Evolutionary conservation across 2,113 vertebrate genomes (phyloP), one percentile per base, ranked within the genome.

Genomic region (Calyptommatus sinebrachiatus): DNA sequence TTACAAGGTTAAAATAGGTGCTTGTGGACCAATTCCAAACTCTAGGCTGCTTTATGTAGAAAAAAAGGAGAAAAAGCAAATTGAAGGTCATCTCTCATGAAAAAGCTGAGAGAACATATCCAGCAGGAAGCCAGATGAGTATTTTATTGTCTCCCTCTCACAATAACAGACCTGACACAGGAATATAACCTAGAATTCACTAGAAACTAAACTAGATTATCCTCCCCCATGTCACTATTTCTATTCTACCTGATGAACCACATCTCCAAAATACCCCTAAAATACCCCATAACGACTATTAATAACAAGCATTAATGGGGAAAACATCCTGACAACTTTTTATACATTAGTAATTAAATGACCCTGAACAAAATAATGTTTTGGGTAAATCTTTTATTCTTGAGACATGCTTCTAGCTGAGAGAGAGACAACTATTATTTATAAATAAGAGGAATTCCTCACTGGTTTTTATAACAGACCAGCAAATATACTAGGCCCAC

Each of bases 1-100:
- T 85, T 88, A 87, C 90, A 94, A 94, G 91, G 93, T 93, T 95
- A 94, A 94, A 94, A 93, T 93, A 90, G 91, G 87, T 81, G 84
- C 85, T 93, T 94, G 94, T 89, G 90, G 80, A 91, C 86, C 89
- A 87, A 89, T 90, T 89, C 87, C 87, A 86, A 92, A 93, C 89
- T 88, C 88, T 87, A 85, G 83, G 88, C 89, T 88, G 87, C 83
- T 93, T 89, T 88, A 71, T 83, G 88, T 82, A 76, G 72, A 61
- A 77, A 45, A 24, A 29, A 77, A 65, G 20, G 1, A 22, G 28
- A 50, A 77, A 89, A 87, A 89, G 84, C 76, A 80, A 35, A 7
- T 63, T 86, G 88, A 94, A 95, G 93, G 94, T 90, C 91, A 86
- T 81, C 62, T 31, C n/a, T 66, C 65, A 66, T 66, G 65, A 29